Evolutionary conservation across 2,888 invertebrate species (phyloP), one percentile per base, ranked within the genome.

Genomic region (Resseliella maxima): DNA sequence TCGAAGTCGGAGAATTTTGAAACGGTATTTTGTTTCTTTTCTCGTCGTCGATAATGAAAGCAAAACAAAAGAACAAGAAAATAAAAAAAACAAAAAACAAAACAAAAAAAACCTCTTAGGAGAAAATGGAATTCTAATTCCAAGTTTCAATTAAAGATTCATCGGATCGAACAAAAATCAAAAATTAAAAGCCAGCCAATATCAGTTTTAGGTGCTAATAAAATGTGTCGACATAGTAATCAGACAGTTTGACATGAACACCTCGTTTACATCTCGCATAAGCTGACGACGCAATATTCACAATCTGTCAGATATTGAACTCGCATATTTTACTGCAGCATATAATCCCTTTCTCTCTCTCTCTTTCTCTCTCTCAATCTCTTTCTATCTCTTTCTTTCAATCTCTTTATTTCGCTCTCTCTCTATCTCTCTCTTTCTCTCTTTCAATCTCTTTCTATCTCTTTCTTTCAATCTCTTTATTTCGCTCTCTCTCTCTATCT

Each of bases 151-250:
- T 72, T 72, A 18, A 59, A 72, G n/a, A 21, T 31, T 72, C 15
- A 72, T 50, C 72, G 10, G 31, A 5, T 6, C 8, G 2, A 31
- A 2, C 24, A n/a, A 2, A 72, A 15, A 31, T n/a, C 1, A 31
- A 31, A 27, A 15, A 72, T 72, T 5, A 18, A 72, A 31, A 59
- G 59, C 24, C 59, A 24, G 10, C 24, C 59, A 59, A 27, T 24
- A 59, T 72, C 35, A 10, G 31, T 72, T 72, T 72, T 72, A 72
- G 72, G 31, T 31, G 72, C 72, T 72, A 72, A 72, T 72, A 72
- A 72, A 72, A 72, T 72, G 72, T 72, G 72, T 72, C 72, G 72
- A 72, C 72, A 72, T 72, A 15, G 72, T 72, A 72, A 72, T 72
- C 72, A 72, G 72, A 35, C 72, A 72, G 27, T 72, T 72, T 72